phyloP scores from a whole-genome alignment of 2,888 invertebrate species.

The Rhamphomyia laevipes region DNA sequence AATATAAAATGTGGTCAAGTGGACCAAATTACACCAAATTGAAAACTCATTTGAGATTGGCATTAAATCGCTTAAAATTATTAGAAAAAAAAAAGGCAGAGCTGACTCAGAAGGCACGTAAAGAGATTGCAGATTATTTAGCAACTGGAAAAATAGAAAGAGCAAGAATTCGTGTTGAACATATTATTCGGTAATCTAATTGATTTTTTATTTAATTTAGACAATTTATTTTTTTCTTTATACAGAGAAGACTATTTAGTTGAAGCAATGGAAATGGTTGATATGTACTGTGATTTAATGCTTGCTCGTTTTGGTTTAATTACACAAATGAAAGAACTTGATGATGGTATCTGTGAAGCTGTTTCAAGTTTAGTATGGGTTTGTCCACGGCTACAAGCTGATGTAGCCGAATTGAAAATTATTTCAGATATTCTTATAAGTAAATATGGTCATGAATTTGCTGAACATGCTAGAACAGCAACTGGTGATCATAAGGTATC shows the following conservation, averaged over 20 bases:
- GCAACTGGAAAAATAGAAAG: constrained; percentile 72
- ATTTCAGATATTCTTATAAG: constrained; percentile 78
- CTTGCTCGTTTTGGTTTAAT: constrained; percentile 93
- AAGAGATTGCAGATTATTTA: constrained; percentile 96
- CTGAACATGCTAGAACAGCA: constrained; percentile 76
- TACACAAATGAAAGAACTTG: constrained; percentile 92
- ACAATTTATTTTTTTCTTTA: no score
- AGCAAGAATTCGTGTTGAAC: constrained; percentile 95
- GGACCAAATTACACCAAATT: constrained; percentile 89
- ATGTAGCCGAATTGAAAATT: constrained; percentile 64
- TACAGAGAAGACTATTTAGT: constrained; percentile 95
- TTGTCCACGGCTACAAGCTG: constrained; percentile 81
- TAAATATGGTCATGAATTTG: constrained; percentile 92
- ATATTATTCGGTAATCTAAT: constrained; percentile 80
- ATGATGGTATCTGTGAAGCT: constrained; percentile 91
- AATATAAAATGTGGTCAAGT: constrained; percentile 69
- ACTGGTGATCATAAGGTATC: constrained; percentile 81
- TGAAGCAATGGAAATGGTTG: constrained; percentile 97
- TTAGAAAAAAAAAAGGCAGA: constrained; percentile 97
- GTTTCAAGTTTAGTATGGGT: constrained; percentile 90
- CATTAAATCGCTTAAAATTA: constrained; percentile 86
- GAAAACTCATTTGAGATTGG: constrained; percentile 88
- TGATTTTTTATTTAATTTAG: neutral
- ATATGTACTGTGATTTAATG: constrained; percentile 97
- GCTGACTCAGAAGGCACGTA: constrained; percentile 79